Evolutionary conservation across 2,797 vertebrate species (phyloP).

Genomic region (Phalanger gymnotis): DNA sequence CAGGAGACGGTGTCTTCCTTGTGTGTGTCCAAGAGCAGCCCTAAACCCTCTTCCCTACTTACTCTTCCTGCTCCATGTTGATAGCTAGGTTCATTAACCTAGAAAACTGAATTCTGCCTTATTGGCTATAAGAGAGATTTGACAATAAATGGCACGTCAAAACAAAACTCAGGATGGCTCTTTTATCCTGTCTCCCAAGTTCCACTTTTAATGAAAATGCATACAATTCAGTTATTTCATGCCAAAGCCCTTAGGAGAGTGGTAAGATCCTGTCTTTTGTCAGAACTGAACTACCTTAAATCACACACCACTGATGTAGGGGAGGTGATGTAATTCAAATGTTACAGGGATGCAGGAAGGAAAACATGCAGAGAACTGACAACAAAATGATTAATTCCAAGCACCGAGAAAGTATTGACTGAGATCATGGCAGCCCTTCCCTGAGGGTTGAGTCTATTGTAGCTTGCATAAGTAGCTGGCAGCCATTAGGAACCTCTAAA

Average conservation of each 20-base stretch:
- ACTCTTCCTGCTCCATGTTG: background rate
- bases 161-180: background rate
- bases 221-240: background rate
- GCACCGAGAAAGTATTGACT: conserved; percentile 13
- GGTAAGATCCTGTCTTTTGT: background rate
- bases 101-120: background rate
- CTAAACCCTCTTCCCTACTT: background rate
- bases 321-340: background rate
- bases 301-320: background rate
- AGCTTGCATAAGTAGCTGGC: background rate
- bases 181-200: background rate
- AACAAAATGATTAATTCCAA: conserved; percentile 56
- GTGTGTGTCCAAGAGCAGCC: background rate
- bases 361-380: background rate
- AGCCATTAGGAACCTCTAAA: conserved; percentile 46
- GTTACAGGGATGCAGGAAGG: background rate
- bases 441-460: conserved; percentile 23
- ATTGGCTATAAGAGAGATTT: background rate
- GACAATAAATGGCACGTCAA: background rate
- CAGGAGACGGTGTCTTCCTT: background rate
- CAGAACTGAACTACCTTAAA: background rate
- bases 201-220: background rate
- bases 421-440: conserved; percentile 24
- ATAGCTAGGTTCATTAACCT: background rate
- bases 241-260: background rate